These are phyloP conservation scores for Gnathonemus longibarbis DNA, from an alignment of 2,113 vertebrate species.

Conservation along the genomic window DNA sequence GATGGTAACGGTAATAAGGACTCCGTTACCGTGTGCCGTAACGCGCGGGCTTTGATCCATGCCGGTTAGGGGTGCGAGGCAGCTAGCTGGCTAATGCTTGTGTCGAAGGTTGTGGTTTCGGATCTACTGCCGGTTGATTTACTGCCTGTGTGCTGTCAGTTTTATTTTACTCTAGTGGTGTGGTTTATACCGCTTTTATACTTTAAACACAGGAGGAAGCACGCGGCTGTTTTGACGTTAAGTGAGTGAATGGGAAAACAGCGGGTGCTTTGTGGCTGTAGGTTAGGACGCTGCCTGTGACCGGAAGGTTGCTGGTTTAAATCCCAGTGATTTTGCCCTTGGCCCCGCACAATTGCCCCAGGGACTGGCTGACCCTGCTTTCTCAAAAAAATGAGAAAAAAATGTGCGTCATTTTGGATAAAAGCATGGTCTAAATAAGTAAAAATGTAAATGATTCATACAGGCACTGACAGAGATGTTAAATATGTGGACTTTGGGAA, in stretches of 20 bases:
- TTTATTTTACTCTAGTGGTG: not conserved
- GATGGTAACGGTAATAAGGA: conserved; percentile 22
- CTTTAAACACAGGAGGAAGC: not conserved
- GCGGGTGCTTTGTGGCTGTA: not conserved
- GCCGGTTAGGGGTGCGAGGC: not conserved
- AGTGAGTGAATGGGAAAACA: not conserved
- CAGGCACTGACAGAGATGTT: not conserved
- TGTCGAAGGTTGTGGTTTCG: not conserved
- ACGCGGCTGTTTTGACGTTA: not conserved
- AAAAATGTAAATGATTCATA: not conserved
- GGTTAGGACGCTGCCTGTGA: not conserved
- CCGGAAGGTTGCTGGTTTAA: not conserved
- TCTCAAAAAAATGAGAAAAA: not conserved
- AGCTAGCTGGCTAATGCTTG: not conserved
- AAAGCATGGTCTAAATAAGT: not conserved
- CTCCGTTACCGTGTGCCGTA: not conserved
- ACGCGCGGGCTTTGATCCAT: not conserved
- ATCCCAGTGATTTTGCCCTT: not conserved
- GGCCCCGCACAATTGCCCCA: not conserved
- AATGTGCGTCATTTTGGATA: not conserved
- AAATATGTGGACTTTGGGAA: not conserved
- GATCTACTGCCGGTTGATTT: not conserved
- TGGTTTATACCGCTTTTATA: not conserved
- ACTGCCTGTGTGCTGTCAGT: not conserved
- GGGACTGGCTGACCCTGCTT: not conserved